Conservation (phyloP, 2,113 vertebrate species). For the Lampris megalopsis region DNA sequence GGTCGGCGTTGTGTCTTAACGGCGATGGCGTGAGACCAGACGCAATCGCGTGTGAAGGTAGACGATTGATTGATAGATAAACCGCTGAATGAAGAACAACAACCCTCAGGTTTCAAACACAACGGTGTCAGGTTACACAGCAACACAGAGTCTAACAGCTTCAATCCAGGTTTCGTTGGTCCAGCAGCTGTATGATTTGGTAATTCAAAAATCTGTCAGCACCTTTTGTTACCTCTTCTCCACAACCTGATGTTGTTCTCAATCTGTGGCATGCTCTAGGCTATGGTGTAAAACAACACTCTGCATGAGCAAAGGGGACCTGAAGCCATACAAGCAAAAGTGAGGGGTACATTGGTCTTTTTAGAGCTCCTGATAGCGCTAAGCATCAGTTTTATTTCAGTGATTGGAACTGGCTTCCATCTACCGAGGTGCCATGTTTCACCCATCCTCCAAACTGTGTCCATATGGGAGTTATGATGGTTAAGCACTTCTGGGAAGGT, state of each 20-base stretch:
- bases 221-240: constrained; percentile 35
- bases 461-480: not conserved
- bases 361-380: not conserved
- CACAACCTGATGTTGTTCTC: constrained; percentile 23
- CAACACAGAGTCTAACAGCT: constrained; percentile 47
- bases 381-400: not conserved
- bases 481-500: not conserved
- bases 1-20: constrained; percentile 43
- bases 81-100: constrained; percentile 69
- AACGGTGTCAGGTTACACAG: constrained; percentile 54
- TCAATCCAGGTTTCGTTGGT: constrained; percentile 20
- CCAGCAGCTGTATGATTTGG: constrained; percentile 56
- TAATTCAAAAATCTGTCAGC: constrained; percentile 56
- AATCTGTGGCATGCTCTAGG: constrained; percentile 8
- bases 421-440: not conserved
- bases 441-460: not conserved
- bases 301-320: not conserved
- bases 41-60: constrained; percentile 63
- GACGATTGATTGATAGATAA: constrained; percentile 27
- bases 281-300: constrained; percentile 32
- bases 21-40: constrained; percentile 50
- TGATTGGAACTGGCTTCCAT: not conserved
- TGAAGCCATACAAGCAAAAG: too few relatives aligned
- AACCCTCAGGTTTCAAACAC: constrained; percentile 54
- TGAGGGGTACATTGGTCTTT: not conserved